Conservation (phyloP, 2,888 invertebrate genomes). For the Agrochola lota region DNA sequence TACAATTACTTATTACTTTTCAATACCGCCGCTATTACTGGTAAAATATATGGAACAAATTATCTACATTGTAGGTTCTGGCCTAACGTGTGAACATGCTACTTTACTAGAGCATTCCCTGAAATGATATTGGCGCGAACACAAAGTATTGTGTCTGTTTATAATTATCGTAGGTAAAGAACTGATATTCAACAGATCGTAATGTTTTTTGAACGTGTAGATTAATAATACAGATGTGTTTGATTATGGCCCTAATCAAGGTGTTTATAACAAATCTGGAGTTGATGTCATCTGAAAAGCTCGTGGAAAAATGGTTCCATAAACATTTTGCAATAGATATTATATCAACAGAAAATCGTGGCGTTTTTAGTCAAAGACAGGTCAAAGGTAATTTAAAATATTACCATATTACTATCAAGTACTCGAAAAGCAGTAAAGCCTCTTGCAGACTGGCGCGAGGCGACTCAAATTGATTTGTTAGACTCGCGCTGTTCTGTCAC, state of each 20-base stretch:
- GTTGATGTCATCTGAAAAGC: not conserved
- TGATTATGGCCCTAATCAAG: slow-evolving; percentile 6
- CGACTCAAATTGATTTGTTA: too few species aligned
- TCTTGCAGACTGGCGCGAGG: too few species aligned
- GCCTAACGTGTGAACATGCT: slow-evolving; percentile 33
- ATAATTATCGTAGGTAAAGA: slow-evolving; percentile 48
- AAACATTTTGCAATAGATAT: not conserved
- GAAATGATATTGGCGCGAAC: slow-evolving; percentile 50
- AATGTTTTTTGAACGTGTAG: slow-evolving; percentile 26
- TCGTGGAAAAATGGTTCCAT: not conserved
- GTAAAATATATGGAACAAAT: slow-evolving; percentile 18
- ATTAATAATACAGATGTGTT: not conserved
- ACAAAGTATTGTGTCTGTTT: slow-evolving; percentile 52
- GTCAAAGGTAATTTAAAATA: not conserved
- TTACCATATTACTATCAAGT: not conserved
- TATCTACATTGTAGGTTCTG: slow-evolving; percentile 11
- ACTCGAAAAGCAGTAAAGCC: too few species aligned
- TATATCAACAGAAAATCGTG: not conserved
- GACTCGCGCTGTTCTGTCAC: too few species aligned
- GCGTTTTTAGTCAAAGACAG: not conserved
- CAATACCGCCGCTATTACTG: slow-evolving; percentile 1
- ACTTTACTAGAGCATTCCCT: slow-evolving; percentile 35
- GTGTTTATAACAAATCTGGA: slow-evolving; percentile 1
- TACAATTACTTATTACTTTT: slow-evolving; percentile 2
- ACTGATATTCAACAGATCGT: slow-evolving; percentile 48